Base-by-base conservation (phyloP, 2,888 invertebrate genomes). In the Eupithecia abbreviata region DNA sequence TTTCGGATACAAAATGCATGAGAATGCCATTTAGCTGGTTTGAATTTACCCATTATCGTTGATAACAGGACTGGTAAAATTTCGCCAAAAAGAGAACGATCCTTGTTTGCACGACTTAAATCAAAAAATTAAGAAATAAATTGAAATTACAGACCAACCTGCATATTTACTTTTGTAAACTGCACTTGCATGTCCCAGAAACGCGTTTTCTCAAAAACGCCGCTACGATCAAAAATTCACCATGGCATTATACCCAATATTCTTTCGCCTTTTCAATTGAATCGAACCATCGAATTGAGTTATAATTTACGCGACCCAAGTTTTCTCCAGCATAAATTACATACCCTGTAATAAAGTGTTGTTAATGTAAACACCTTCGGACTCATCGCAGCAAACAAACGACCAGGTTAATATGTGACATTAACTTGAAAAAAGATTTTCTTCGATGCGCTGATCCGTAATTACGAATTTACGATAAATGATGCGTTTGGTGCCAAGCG, bases 401-500 rank as follows among this genome's bases (percentile, higher is more conserved):
- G 79, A 79, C 84, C 84, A 77, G 62, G 67, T 84, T 90, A 91
- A 91, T 91, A 83, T 83, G 87, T 86, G 88, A 84, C 88, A 90
- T 92, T 90, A 92, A 86, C 83, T 82, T 84, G 83, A 81, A 84
- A 85, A 85, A 87, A 87, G 89, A 90, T 89, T 86, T 85, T 89
- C 88, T 87, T 85, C 85, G 86, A 84, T 83, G 82, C 84, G 79
- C 85, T 85, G 85, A 91, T 91, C 88, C 86, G 86, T 90, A 93
- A 92, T 93, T 93, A 92, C 88, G 90, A 90, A 89, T 90, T 92
- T 92, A 90, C 88, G 89, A 91, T 92, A 92, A 93, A 92, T 92
- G 90, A 91, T 90, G 90, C 88, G 89, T 90, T 91, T 90, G 89
- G 86, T 84, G 79, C 83, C 79, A 83, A 83, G 74, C 69, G 55